Evolutionary conservation across 2,113 vertebrate genomes (phyloP), one percentile per base, ranked within the genome.

Genomic region (Psephotus haematonotus): DNA sequence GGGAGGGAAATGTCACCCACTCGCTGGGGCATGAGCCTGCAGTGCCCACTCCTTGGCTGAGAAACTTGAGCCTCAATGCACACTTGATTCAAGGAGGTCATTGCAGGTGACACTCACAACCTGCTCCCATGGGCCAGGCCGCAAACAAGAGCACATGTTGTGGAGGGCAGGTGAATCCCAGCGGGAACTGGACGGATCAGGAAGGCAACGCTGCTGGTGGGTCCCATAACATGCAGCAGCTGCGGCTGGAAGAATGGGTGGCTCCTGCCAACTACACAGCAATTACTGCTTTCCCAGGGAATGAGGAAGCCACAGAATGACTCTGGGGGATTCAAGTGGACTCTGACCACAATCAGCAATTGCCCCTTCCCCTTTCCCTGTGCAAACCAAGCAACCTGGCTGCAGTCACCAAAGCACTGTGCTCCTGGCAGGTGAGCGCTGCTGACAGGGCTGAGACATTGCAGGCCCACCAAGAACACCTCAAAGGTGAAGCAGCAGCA

Each of bases 321-420:
- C 86, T 84, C 86, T 35, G 12, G 55, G 75, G 80, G 52, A 93
- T 86, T 79, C 55, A 43, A 91, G 89, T 11, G 83, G 91, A 95
- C 86, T 96, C 86, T 81, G 82, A 90, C 43, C 94, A 93, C 93
- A 96, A 43, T 50, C 65, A 95, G 79, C 95, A 90, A 82, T 31
- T 77, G 82, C 68, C 43, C 60, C 82, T 95, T 96, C 31, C 57
- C 31, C 17, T 85, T 89, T 68, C 57, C 78, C 85, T 74, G 82
- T 65, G 87, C 91, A 92, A 94, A 95, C 22, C 11, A 53, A 92
- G 64, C 55, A 88, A 65, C 49, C 16, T 10, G 41, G 52, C 57
- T 81, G 59, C 14, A 89, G 47, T 28, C 44, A 69, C 77, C 31
- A 83, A 67, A 65, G 60, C 43, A 24, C 28, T 12, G 27, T 24